Evolutionary conservation across 2,797 vertebrate species (phyloP).

Genomic region (Ispidina lecontei): DNA sequence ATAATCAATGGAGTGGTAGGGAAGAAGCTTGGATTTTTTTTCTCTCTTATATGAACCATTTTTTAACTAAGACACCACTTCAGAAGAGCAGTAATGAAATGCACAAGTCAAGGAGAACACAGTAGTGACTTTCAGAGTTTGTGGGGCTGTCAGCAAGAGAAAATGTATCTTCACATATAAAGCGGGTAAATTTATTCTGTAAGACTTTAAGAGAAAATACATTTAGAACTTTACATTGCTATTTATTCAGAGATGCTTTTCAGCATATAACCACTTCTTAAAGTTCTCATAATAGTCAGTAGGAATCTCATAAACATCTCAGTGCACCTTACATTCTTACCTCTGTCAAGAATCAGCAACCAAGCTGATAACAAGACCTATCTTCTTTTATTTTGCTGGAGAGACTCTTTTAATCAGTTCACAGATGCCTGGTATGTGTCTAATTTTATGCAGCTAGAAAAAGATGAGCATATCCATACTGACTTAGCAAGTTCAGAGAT

Average conservation of each 20-base stretch:
- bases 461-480: conserved; percentile 19
- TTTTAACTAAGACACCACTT: conserved; percentile 20
- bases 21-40: background rate
- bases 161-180: conserved; percentile 9
- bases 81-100: conserved; percentile 11
- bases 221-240: conserved; percentile 23
- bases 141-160: background rate
- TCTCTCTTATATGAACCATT: background rate
- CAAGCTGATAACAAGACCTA: conserved; percentile 33
- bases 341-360: conserved; percentile 42
- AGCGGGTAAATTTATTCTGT: conserved; percentile 38
- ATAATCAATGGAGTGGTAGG: background rate
- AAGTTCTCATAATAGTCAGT: conserved; percentile 18
- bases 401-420: conserved; percentile 56
- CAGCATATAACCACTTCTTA: conserved; percentile 4
- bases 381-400: conserved; percentile 50
- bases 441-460: conserved; percentile 51
- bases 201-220: conserved; percentile 46
- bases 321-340: conserved; percentile 20
- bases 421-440: conserved; percentile 13
- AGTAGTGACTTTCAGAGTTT: conserved; percentile 29
- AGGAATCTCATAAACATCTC: conserved; percentile 57
- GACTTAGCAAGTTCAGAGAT: conserved; percentile 33
- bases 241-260: conserved; percentile 49
- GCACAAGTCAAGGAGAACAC: background rate